phyloP scores from a whole-genome alignment of 2,888 invertebrate genomes.

The Metopia argyrocephala region DNA sequence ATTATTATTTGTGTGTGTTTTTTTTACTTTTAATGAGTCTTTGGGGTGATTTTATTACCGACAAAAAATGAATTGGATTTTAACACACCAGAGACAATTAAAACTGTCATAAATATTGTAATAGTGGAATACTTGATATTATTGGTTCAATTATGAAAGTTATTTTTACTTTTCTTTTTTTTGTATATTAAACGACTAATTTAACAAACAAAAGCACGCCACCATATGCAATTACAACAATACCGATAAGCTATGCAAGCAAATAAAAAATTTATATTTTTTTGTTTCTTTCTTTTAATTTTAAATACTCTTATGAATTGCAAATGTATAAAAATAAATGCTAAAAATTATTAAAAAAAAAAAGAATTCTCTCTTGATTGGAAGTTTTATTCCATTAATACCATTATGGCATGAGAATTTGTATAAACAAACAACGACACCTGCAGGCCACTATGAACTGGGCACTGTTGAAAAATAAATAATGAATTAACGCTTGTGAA shows the following conservation, averaged over 20 bases:
- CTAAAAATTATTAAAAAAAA: not conserved
- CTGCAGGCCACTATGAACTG: too few species aligned
- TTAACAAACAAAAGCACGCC: not conserved
- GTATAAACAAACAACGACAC: not conserved
- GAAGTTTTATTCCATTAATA: not conserved
- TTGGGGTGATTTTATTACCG: slow-evolving; percentile 36
- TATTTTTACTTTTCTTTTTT: too few species aligned
- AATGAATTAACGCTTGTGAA: slow-evolving; percentile 49
- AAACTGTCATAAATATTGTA: slow-evolving; percentile 39
- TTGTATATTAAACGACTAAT: not conserved
- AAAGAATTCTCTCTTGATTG: not conserved
- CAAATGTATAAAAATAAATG: not conserved
- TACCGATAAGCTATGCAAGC: not conserved
- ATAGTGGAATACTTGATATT: slow-evolving; percentile 10
- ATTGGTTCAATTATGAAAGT: not conserved
- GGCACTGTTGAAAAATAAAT: too few species aligned
- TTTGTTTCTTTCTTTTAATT: not conserved
- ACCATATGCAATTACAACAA: too few species aligned
- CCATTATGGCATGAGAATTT: too few species aligned
- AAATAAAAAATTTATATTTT: not conserved
- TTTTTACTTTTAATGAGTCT: slow-evolving; percentile 44
- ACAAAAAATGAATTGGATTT: slow-evolving; percentile 53
- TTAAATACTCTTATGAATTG: slow-evolving; percentile 24
- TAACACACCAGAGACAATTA: slow-evolving; percentile 53
- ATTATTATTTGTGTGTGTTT: too few species aligned